phyloP scores from a whole-genome alignment of 2,888 invertebrate genomes.

The Drosophila percnosoma region DNA sequence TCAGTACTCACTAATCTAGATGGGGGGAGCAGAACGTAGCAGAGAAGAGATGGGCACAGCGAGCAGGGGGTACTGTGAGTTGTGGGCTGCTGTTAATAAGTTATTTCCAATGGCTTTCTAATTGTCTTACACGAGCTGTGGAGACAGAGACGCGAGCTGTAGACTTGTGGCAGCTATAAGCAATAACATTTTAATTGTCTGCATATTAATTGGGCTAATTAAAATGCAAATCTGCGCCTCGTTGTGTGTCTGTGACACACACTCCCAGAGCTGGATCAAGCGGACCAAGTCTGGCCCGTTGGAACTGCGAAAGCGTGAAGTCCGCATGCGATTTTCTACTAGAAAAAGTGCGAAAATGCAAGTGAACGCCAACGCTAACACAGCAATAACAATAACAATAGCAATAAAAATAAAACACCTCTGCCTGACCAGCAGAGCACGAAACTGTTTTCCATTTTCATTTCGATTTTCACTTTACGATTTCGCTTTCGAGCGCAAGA shows the following conservation, averaged over 20 bases:
- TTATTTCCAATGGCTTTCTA: constrained; percentile 79
- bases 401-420: constrained; percentile 13
- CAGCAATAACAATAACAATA: constrained; percentile 1
- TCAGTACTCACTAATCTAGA: neutral
- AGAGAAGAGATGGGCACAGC: neutral
- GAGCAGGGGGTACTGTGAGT: neutral
- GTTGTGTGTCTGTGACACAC: constrained; percentile 7
- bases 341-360: constrained; percentile 69
- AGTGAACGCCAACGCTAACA: constrained; percentile 47
- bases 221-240: constrained; percentile 69
- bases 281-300: constrained; percentile 10
- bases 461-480: constrained; percentile 18
- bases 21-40: neutral
- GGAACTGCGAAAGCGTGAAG: constrained; percentile 70
- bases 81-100: constrained; percentile 61
- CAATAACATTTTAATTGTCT: constrained; percentile 73
- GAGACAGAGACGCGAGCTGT: constrained; percentile 1
- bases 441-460: constrained; percentile 49
- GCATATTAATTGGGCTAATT: constrained; percentile 67
- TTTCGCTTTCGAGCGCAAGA: constrained; percentile 64
- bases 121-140: constrained; percentile 58
- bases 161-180: constrained; percentile 56
- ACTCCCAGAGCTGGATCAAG: constrained; percentile 14
- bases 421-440: constrained; percentile 38
- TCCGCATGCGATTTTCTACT: constrained; percentile 61